phyloP scores from a whole-genome alignment of 2,888 invertebrate species.

The Lepas anatifera region DNA sequence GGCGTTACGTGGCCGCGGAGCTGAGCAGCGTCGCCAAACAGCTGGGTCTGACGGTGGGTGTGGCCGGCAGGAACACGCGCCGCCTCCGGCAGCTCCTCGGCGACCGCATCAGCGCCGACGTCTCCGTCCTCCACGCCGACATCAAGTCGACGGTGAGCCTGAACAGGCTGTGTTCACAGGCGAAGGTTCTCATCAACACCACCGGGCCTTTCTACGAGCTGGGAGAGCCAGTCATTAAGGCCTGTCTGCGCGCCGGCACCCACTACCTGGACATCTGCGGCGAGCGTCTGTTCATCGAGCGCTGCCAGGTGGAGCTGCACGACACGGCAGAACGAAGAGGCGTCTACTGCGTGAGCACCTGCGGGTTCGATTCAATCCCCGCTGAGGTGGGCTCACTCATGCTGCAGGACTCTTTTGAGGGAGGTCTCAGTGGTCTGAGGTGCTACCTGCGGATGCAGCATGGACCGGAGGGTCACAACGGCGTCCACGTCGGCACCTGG shows the following conservation, averaged over 20 bases:
- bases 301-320: conserved; percentile 18
- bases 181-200: neutral
- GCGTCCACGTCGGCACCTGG: conserved; percentile 5
- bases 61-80: conserved; percentile 2
- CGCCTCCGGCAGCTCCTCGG: neutral
- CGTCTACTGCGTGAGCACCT: conserved; percentile 22
- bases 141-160: neutral
- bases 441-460: neutral
- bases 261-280: conserved; percentile 24
- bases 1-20: neutral
- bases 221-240: conserved; percentile 20
- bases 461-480: neutral
- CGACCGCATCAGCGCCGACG: neutral
- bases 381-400: conserved; percentile 22
- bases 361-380: conserved; percentile 25
- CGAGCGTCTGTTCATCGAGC: conserved; percentile 23
- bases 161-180: neutral
- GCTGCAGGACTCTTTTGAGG: conserved; percentile 13
- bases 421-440: neutral
- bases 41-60: neutral
- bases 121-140: neutral
- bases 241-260: conserved; percentile 22
- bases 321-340: conserved; percentile 20
- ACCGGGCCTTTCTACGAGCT: neutral
- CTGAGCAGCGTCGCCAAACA: neutral